These are phyloP conservation scores for Typhlichthys subterraneus DNA, from an alignment of 2,797 vertebrate species.

Conservation along the genomic window DNA sequence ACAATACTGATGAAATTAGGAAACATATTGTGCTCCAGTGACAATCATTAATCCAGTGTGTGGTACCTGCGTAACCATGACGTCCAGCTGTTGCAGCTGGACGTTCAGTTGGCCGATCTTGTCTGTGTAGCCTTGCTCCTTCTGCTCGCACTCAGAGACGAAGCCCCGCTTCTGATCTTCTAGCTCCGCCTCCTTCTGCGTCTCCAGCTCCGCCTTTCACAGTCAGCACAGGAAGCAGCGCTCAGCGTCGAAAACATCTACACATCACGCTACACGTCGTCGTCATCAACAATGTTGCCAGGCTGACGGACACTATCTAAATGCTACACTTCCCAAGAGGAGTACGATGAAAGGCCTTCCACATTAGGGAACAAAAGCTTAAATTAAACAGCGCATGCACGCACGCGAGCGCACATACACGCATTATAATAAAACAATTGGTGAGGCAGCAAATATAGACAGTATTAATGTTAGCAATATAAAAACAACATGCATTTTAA, in stretches of 20 bases:
- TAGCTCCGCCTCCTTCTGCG: slow-evolving; percentile 71
- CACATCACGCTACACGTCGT: neutral
- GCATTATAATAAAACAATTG: too few relatives aligned
- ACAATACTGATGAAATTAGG: too few relatives aligned
- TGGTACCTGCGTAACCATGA: slow-evolving; percentile 80
- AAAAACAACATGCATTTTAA: too few relatives aligned
- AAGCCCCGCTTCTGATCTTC: slow-evolving; percentile 69
- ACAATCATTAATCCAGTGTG: neutral
- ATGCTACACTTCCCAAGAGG: slow-evolving; percentile 42
- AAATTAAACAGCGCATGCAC: slow-evolving; percentile 53
- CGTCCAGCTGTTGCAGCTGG: slow-evolving; percentile 81
- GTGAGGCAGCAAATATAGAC: too few relatives aligned
- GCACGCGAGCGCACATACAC: neutral
- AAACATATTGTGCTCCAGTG: too few relatives aligned
- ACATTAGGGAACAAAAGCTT: slow-evolving; percentile 68
- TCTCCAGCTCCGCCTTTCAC: slow-evolving; percentile 79
- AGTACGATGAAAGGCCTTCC: slow-evolving; percentile 52
- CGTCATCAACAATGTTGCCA: neutral
- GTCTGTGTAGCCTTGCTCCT: slow-evolving; percentile 62
- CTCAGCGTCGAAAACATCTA: neutral
- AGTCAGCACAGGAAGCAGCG: slow-evolving; percentile 11
- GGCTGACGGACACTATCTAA: slow-evolving; percentile 20
- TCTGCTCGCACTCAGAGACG: slow-evolving; percentile 67
- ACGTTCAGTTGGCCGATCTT: slow-evolving; percentile 77
- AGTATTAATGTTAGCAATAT: too few relatives aligned